Evolutionary conservation across 2,113 vertebrate species (phyloP).

Genomic region (Aptenodytes forsteri): DNA sequence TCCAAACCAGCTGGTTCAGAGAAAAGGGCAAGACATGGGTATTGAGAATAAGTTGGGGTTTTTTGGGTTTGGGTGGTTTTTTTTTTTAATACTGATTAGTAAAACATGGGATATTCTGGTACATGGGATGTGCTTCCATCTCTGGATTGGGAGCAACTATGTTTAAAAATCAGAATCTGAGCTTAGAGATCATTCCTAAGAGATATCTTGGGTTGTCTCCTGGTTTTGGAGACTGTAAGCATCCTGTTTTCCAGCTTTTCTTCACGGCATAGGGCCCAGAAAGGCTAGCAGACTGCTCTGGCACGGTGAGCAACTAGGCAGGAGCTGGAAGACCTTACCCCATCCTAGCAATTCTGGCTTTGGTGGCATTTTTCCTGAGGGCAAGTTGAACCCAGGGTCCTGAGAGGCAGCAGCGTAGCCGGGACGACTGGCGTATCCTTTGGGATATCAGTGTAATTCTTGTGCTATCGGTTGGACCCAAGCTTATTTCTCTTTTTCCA

Average conservation of each 20-base stretch:
- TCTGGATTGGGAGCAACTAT: not conserved
- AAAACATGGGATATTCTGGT: not conserved
- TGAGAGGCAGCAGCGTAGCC: not conserved
- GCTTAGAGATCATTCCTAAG: not conserved
- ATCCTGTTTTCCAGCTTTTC: not conserved
- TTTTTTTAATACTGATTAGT: not conserved
- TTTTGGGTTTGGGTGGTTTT: not conserved
- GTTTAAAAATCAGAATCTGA: not conserved
- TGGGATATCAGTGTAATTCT: not conserved
- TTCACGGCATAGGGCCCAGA: not conserved
- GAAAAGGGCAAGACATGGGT: not conserved
- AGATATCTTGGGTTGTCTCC: not conserved
- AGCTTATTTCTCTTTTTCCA: not conserved
- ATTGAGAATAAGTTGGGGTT: not conserved
- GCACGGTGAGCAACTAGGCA: not conserved
- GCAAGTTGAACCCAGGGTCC: not conserved
- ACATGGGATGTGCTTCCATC: not conserved
- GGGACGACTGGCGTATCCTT: not conserved
- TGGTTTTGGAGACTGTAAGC: not conserved
- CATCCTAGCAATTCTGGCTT: not conserved
- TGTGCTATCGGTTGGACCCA: fast-evolving
- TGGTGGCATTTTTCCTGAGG: not conserved
- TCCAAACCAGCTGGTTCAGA: not conserved
- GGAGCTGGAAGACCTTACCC: not conserved
- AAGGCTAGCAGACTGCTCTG: not conserved